Conservation (phyloP, 2,113 vertebrate species). For the Cygnus atratus region DNA sequence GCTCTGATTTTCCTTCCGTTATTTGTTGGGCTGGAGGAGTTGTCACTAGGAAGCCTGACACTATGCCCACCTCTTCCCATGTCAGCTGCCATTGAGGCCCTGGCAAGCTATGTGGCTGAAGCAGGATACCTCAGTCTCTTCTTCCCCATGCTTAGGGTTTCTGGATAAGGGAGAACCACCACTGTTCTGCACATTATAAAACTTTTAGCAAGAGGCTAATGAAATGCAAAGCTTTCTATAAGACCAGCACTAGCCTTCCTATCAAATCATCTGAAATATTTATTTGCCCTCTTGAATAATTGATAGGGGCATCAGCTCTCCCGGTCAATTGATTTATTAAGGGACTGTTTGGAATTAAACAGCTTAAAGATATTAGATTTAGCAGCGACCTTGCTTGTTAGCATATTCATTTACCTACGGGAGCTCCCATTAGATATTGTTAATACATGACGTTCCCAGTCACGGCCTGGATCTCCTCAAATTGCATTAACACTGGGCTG, state of each 20-base stretch:
- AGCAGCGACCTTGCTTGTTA: slow-evolving; percentile 89
- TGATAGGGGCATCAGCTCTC: slow-evolving; percentile 90
- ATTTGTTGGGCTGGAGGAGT: slow-evolving; percentile 10
- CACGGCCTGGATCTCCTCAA: slow-evolving; percentile 85
- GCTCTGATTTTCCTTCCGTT: background rate
- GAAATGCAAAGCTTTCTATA: slow-evolving; percentile 86
- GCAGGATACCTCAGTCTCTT: slow-evolving; percentile 35
- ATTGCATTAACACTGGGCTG: slow-evolving; percentile 88
- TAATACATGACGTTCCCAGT: slow-evolving; percentile 89
- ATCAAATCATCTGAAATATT: slow-evolving; percentile 90
- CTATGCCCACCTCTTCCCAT: slow-evolving; percentile 5
- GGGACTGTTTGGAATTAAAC: slow-evolving; percentile 92
- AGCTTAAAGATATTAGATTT: slow-evolving; percentile 94
- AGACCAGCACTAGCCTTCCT: slow-evolving; percentile 82
- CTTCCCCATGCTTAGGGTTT: slow-evolving; percentile 40
- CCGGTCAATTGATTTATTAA: slow-evolving; percentile 92
- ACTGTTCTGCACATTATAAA: slow-evolving; percentile 81
- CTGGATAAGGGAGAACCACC: slow-evolving; percentile 59
- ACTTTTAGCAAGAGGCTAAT: slow-evolving; percentile 86
- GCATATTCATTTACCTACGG: slow-evolving; percentile 92
- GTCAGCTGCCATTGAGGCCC: slow-evolving; percentile 40
- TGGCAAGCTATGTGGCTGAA: slow-evolving; percentile 9
- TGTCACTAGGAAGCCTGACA: slow-evolving; percentile 48
- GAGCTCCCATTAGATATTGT: slow-evolving; percentile 91
- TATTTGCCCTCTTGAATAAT: slow-evolving; percentile 90